These are phyloP conservation scores for Sebastes schlegelii DNA, from an alignment of 2,113 vertebrate species.

Conservation along the genomic window DNA sequence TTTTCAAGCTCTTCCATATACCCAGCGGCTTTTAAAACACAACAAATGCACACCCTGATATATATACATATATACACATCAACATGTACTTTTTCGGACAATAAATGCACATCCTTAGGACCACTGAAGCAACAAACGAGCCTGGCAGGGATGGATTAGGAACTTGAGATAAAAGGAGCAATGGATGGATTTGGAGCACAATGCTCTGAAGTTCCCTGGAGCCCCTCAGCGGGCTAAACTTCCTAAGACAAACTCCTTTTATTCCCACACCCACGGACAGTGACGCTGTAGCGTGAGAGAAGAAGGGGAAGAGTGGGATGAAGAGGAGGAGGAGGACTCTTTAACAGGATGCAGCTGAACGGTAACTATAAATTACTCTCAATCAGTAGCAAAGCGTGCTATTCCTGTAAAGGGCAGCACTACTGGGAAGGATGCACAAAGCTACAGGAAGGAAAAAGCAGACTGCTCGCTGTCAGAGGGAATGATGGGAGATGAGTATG, in stretches of 20 bases:
- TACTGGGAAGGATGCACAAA: conserved; percentile 62
- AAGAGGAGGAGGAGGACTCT: conserved; percentile 45
- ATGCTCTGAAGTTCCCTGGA: conserved; percentile 11
- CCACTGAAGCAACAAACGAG: conserved; percentile 30
- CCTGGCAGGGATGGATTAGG: conserved; percentile 22
- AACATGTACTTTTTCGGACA: conserved; percentile 28
- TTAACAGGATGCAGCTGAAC: conserved; percentile 78
- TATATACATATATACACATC: conserved; percentile 23
- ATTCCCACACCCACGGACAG: conserved; percentile 67
- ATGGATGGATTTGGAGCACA: conserved; percentile 55
- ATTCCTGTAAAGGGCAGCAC: conserved; percentile 67
- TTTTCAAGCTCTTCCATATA: conserved; percentile 4
- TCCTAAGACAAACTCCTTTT: conserved; percentile 34
- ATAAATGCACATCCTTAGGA: conserved; percentile 20
- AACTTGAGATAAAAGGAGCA: conserved; percentile 52
- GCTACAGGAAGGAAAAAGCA: conserved; percentile 56
- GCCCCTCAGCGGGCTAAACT: conserved; percentile 28
- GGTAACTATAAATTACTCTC: conserved; percentile 65
- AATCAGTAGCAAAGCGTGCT: conserved; percentile 52
- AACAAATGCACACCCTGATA: conserved; percentile 19
- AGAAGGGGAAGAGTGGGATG: conserved; percentile 20
- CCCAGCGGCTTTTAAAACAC: conserved; percentile 22
- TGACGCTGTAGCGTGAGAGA: conserved; percentile 47
- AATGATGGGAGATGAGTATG: conserved; percentile 43
- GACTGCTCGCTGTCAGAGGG: conserved; percentile 49